Evolutionary conservation across 2,113 vertebrate species (phyloP).

Genomic region (Tringa solitaria): DNA sequence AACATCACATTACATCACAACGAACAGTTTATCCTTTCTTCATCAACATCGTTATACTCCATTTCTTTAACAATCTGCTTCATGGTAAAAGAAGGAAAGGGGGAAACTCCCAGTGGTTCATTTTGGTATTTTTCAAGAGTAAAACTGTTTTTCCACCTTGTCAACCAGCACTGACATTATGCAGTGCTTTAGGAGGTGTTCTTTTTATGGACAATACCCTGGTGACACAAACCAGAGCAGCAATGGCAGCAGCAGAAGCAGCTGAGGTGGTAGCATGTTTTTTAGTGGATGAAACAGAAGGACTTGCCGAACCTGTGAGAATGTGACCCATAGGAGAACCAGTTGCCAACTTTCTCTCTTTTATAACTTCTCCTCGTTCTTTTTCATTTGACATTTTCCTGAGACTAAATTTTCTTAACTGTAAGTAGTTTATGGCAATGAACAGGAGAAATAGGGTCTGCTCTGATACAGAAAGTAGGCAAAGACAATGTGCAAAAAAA

Average conservation of each 20-base stretch:
- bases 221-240: not conserved
- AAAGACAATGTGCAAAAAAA: not conserved
- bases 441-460: not conserved
- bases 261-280: not conserved
- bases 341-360: slow-evolving; percentile 12
- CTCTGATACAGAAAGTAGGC: not conserved
- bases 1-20: not conserved
- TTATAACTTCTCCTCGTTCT: not conserved
- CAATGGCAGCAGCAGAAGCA: not conserved
- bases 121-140: not conserved
- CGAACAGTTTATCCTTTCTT: not conserved
- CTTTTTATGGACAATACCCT: not conserved
- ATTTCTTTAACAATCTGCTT: not conserved
- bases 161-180: not conserved
- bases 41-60: not conserved
- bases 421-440: not conserved
- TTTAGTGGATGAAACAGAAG: slow-evolving; percentile 31
- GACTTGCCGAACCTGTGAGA: not conserved
- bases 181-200: not conserved
- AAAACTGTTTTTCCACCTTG: not conserved
- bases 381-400: slow-evolving; percentile 36
- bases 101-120: not conserved
- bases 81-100: not conserved
- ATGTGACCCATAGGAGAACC: not conserved
- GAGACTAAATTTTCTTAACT: not conserved